These are phyloP conservation scores for Caenorhabditis sp. DNA, from an alignment of 2,888 invertebrate genomes.

Conservation along the genomic window DNA sequence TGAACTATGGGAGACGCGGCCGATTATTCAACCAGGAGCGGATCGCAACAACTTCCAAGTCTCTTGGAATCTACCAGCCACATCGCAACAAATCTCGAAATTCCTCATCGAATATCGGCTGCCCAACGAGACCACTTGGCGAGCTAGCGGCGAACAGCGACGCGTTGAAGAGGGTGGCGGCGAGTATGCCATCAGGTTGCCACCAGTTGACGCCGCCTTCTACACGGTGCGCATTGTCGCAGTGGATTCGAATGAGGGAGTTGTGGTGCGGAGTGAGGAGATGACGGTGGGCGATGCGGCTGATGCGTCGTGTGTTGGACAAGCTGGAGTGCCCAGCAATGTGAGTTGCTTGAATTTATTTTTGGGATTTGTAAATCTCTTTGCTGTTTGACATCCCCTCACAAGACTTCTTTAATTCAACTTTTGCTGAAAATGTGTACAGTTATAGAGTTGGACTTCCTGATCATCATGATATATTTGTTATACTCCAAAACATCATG, in stretches of 20 bases:
- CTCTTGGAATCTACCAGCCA: slow-evolving; percentile 64
- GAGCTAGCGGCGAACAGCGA: slow-evolving; percentile 39
- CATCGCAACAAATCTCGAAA: slow-evolving; percentile 41
- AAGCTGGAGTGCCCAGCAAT: slow-evolving; percentile 59
- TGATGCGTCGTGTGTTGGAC: slow-evolving; percentile 58
- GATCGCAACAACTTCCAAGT: slow-evolving; percentile 45
- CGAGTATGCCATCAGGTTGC: slow-evolving; percentile 53
- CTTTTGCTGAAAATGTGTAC: no score
- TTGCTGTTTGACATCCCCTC: no score
- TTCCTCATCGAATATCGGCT: slow-evolving; percentile 69
- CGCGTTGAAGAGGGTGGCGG: slow-evolving; percentile 46
- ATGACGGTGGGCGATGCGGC: slow-evolving; percentile 60
- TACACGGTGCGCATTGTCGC: slow-evolving; percentile 64
- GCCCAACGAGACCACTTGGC: slow-evolving; percentile 68
- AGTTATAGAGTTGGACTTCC: no score
- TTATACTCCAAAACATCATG: no score
- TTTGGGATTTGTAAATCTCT: no score
- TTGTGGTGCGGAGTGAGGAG: slow-evolving; percentile 66
- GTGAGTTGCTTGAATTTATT: slow-evolving; percentile 12
- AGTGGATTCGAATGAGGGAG: slow-evolving; percentile 49
- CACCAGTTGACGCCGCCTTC: slow-evolving; percentile 53
- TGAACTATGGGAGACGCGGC: slow-evolving; percentile 55
- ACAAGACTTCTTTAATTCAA: no score
- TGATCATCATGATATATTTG: no score
- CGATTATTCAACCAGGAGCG: slow-evolving; percentile 53